Evolutionary conservation across 1,140 invertebrate genomes (phyloP), one percentile per base, ranked within the genome.

Genomic region (Drosophila melanica): DNA sequence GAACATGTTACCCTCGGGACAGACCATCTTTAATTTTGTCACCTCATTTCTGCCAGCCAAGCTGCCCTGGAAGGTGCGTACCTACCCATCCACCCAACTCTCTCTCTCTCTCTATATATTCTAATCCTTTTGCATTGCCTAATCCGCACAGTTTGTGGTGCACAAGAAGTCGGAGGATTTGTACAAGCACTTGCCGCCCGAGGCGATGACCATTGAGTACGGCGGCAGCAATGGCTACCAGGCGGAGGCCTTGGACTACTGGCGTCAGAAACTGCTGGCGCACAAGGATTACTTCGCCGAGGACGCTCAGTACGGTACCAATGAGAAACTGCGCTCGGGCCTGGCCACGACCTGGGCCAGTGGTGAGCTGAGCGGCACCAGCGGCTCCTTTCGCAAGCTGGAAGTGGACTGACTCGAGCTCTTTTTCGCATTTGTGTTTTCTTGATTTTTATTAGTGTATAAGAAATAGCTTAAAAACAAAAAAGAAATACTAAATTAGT

Each of bases 141-240:
- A 44, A 37, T 44, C 11, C 73, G 92, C 81, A 57, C 92, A 69
- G 92, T 92, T 63, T 84, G 91, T 63, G 80, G 90, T 89, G 87
- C 94, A 92, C 93, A 94, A 78, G 92, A 91, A 89, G 41, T 77
- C 77, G 8, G 92, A 93, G 45, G 91, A 92, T 55, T 73, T 94
- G 20, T 85, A 84, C 33, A 91, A 94, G 59, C 92, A 90, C 63
- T 75, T 94, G 10, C 92, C 93, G 0, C 53, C 91, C 12, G 93
- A 94, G n/a, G 90, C 93, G 3, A 77, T 94, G 51, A 94, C 94
- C 9, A 93, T 93, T 41, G 94, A 95, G 67, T 93, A 93, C 58
- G 94, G 94, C 1, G 93, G 93, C 10, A 90, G 92, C 57, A 93
- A 92, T 66, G 93, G 93, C 27, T 77, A 93, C 0, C 62, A 92